Percentiles rank a stretch among this genome's conserved stretches.
These are phyloP conservation scores for Mola mola DNA, from an alignment of 2,113 vertebrate species.

Conservation along the genomic window DNA sequence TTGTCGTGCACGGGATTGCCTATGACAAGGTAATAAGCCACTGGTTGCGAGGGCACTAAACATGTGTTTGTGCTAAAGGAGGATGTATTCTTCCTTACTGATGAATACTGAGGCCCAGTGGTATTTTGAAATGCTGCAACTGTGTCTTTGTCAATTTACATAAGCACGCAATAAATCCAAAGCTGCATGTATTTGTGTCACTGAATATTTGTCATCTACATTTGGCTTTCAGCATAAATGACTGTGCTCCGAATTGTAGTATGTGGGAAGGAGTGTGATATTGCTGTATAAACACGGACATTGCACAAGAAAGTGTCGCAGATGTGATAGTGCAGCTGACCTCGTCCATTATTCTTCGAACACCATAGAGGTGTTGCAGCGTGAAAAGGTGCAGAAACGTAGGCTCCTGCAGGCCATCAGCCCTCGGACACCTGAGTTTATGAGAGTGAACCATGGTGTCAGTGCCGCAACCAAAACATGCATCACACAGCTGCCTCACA, in stretches of 20 bases:
- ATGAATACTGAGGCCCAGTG: neutral
- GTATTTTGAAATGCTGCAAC: constrained; percentile 17
- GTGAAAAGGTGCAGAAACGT: constrained; percentile 61
- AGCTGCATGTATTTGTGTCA: constrained; percentile 13
- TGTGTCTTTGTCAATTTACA: constrained; percentile 23
- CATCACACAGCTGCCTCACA: constrained; percentile 58
- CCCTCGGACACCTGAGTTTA: constrained; percentile 64
- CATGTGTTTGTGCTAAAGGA: constrained; percentile 36
- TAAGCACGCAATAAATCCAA: constrained; percentile 10
- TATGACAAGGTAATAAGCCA: constrained; percentile 70
- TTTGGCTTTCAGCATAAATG: constrained; percentile 33
- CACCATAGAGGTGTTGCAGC: constrained; percentile 61
- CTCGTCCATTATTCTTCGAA: constrained; percentile 69
- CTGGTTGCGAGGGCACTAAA: constrained; percentile 41
- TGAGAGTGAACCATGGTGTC: constrained; percentile 69
- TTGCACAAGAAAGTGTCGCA: constrained; percentile 61
- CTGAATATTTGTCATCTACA: constrained; percentile 24
- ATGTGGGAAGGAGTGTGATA: constrained; percentile 40
- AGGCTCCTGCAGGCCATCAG: constrained; percentile 49
- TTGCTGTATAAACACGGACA: constrained; percentile 69
- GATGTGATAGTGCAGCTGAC: constrained; percentile 74
- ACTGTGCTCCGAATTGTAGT: constrained; percentile 32
- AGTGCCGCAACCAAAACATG: constrained; percentile 59
- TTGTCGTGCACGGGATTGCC: constrained; percentile 67
- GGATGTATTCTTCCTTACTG: neutral